These are phyloP conservation scores for Crotalus horridus DNA, from an alignment of 2,113 vertebrate genomes.

Conservation along the genomic window DNA sequence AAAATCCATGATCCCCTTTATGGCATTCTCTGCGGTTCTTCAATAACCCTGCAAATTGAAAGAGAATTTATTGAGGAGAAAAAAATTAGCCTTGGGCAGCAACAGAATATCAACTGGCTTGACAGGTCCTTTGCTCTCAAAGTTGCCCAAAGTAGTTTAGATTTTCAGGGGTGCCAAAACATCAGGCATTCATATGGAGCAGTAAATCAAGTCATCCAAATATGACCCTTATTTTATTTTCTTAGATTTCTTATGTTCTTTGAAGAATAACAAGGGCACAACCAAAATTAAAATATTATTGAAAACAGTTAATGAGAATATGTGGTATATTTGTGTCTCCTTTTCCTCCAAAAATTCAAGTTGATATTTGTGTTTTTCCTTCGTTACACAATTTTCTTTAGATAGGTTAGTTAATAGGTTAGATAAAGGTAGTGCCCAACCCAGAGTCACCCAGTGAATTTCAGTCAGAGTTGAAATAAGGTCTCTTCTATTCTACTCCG, in stretches of 20 bases:
- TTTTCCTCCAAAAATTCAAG: background rate
- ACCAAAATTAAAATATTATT: background rate
- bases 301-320: background rate
- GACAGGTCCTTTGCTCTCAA: background rate
- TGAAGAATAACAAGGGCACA: background rate
- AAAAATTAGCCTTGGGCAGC: background rate
- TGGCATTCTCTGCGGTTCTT: background rate
- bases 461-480: background rate
- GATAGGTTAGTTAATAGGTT: background rate
- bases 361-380: background rate
- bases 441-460: background rate
- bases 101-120: background rate
- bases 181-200: background rate
- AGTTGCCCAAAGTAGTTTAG: background rate
- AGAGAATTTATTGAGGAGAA: background rate
- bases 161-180: background rate
- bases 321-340: background rate
- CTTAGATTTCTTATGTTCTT: background rate
- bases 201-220: background rate
- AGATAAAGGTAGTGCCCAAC: background rate
- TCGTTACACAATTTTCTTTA: background rate
- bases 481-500: background rate
- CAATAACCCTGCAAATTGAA: background rate
- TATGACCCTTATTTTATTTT: background rate
- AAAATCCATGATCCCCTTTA: background rate